These are phyloP conservation scores for Melanchra persicariae DNA, from an alignment of 2,888 invertebrate genomes.

Conservation along the genomic window DNA sequence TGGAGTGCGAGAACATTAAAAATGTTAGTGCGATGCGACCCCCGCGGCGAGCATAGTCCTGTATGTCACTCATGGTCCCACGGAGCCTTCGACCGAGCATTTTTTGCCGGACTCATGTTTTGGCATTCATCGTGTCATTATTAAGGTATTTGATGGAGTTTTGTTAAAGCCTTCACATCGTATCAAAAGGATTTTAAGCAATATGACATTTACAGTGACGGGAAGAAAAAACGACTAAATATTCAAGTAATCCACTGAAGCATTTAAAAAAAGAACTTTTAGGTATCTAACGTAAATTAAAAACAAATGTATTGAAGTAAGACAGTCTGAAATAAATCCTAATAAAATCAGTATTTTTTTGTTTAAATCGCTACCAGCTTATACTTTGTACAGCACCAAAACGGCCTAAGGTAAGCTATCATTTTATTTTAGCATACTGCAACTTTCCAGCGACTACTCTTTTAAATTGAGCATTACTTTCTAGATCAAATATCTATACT, in stretches of 20 bases:
- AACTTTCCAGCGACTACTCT: constrained; percentile 47
- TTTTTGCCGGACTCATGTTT: constrained; percentile 70
- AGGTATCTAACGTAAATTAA: background rate
- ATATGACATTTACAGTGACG: background rate
- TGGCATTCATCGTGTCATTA: constrained; percentile 72
- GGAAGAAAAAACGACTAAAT: background rate
- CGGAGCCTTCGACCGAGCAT: constrained; percentile 68
- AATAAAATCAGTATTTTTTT: background rate
- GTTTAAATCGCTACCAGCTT: constrained; percentile 53
- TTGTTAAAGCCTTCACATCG: constrained; percentile 7
- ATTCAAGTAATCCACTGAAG: background rate
- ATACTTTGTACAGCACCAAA: constrained; percentile 11
- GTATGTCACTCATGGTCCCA: constrained; percentile 87
- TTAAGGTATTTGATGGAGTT: constrained; percentile 57
- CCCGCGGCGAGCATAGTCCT: constrained; percentile 80
- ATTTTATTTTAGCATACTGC: constrained; percentile 57
- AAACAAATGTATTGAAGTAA: background rate
- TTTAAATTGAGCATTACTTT: constrained; percentile 49
- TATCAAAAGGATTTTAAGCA: background rate
- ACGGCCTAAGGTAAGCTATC: constrained; percentile 50
- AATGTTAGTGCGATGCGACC: constrained; percentile 76
- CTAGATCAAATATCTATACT: constrained; percentile 51
- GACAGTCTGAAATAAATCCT: background rate
- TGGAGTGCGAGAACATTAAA: constrained; percentile 83
- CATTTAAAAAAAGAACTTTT: background rate